Base-by-base conservation (phyloP, 2,888 invertebrate genomes). In the Eupithecia vulgata region DNA sequence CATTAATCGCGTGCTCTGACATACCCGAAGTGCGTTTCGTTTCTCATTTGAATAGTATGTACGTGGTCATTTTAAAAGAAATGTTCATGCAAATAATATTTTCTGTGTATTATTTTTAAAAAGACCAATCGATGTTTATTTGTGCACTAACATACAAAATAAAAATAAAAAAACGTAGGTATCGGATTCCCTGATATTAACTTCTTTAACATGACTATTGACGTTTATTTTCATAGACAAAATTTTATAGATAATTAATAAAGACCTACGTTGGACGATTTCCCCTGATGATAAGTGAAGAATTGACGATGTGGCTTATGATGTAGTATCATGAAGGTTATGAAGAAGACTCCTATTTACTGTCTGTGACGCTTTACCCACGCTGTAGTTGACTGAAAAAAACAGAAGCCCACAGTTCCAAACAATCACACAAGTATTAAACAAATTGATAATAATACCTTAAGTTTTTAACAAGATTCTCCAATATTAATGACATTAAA, bases 1-100 rank as follows among this genome's bases (percentile, higher is more conserved):
- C 86, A 88, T 91, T 87, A 84, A 87, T 88, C 87, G 88, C 86
- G 85, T 80, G 78, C 79, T 73, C 71, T 78, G 77, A 81, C 81
- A 81, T 80, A 81, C 84, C 86, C 85, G 86, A 84, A 82, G 80
- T 67, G 75, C 81, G 81, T 81, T 84, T 84, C 80, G 79, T 75
- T 35, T 62, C 76, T 79, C 80, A 82, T 85, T 84, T 81, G 69
- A 81, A 82, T 83, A 70, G 57, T 48, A 79, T 78, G 66, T 64
- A 66, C 17, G 66, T 67, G 68, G 61, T 42, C 34, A 61, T 71
- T 71, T 68, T 70, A 64, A 40, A 64, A 42, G 37, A 59, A 57
- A 74, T 25, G 13, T 57, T 57, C 12, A 25, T 57, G 57, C 21
- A 57, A 13, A 25, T 45, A 45, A 42, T 52, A 52, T n/a, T 45